Percentiles rank a stretch among this genome's conserved stretches.
These are phyloP conservation scores for Notothenia coriiceps DNA, from an alignment of 2,113 vertebrate species.

Conservation along the genomic window DNA sequence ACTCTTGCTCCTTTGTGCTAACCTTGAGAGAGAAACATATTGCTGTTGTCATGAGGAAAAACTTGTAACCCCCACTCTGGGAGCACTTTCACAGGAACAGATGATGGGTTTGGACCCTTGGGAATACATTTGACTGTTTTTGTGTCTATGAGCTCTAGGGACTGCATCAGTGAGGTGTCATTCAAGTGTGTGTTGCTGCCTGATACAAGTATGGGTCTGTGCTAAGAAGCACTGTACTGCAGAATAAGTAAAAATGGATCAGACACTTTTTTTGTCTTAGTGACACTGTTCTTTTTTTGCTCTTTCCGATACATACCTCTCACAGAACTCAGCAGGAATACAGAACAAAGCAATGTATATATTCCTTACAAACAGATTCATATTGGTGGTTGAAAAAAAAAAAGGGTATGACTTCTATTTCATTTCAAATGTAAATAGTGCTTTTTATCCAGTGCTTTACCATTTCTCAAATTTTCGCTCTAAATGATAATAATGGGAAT, in stretches of 20 bases:
- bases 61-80: background rate
- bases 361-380: background rate
- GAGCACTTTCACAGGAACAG: background rate
- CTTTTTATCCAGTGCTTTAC: background rate
- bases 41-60: conserved; percentile 25
- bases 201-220: background rate
- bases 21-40: conserved; percentile 56
- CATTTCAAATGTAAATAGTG: background rate
- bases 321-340: background rate
- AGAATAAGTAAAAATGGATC: background rate
- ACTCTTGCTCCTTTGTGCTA: conserved; percentile 1
- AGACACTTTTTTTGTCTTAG: conserved; percentile 6
- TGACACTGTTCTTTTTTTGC: background rate
- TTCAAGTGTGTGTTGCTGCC: conserved; percentile 1
- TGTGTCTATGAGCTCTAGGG: background rate
- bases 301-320: background rate
- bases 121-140: conserved; percentile 6
- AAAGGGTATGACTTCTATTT: background rate
- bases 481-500: background rate
- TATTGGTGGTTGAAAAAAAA: background rate
- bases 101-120: conserved; percentile 4
- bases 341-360: background rate
- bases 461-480: background rate
- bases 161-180: background rate
- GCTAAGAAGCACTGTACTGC: background rate